These are phyloP conservation scores for Yponomeuta sedellus DNA, from an alignment of 2,888 invertebrate species.

Conservation along the genomic window DNA sequence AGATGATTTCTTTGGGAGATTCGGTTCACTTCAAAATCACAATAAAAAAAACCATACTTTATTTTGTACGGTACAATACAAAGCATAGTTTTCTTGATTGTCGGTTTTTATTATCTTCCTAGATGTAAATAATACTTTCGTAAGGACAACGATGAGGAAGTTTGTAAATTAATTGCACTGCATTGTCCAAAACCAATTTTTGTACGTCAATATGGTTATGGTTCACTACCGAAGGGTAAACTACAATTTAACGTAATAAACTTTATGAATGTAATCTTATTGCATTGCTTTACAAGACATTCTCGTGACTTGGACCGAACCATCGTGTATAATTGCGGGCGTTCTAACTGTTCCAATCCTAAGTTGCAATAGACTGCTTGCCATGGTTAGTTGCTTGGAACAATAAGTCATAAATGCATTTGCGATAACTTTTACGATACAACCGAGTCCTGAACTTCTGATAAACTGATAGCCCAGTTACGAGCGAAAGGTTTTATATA, in stretches of 20 bases:
- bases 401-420: conserved; percentile 59
- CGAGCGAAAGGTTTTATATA: conserved; percentile 5
- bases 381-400: conserved; percentile 40
- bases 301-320: background rate
- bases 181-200: too few species aligned
- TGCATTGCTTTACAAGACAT: conserved; percentile 2
- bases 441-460: conserved; percentile 39
- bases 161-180: too few species aligned
- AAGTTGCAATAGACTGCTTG: conserved; percentile 22
- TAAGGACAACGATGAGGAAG: too few species aligned
- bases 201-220: background rate
- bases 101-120: too few species aligned
- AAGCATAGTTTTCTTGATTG: too few species aligned
- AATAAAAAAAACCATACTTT: too few species aligned
- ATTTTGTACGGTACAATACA: too few species aligned
- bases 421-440: conserved; percentile 62
- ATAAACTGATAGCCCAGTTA: conserved; percentile 64
- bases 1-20: too few species aligned
- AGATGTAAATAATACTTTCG: too few species aligned
- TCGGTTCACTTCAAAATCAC: too few species aligned
- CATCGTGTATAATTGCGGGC: background rate
- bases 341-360: conserved; percentile 17
- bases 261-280: background rate
- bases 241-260: background rate
- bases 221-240: background rate